phyloP scores from a whole-genome alignment of 2,888 invertebrate species.

The Acleris sparsana region DNA sequence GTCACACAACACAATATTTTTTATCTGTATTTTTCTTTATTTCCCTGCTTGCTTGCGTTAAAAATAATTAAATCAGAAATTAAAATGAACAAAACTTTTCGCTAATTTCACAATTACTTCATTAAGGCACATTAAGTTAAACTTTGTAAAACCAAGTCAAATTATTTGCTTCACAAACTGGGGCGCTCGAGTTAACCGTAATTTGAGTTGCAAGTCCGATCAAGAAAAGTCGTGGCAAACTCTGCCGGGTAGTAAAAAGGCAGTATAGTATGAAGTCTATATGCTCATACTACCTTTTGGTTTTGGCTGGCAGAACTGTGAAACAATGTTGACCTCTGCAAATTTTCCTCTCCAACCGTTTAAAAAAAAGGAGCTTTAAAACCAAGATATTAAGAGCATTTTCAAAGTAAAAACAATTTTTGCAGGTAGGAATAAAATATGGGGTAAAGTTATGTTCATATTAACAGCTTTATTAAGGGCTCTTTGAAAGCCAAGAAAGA shows the following conservation, averaged over 20 bases:
- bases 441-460: conserved; percentile 8
- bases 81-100: too few species aligned
- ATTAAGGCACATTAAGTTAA: not conserved
- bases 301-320: too few species aligned
- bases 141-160: not conserved
- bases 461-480: conserved; percentile 13
- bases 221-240: not conserved
- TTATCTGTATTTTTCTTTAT: too few species aligned
- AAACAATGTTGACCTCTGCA: not conserved
- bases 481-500: conserved; percentile 13
- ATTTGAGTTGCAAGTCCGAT: not conserved
- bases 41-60: too few species aligned
- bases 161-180: not conserved
- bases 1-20: too few species aligned
- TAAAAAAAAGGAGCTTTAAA: conserved; percentile 3
- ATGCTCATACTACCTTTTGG: too few species aligned
- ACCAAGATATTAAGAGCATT: not conserved
- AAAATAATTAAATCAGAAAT: conserved; percentile 16
- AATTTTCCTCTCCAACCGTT: not conserved
- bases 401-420: not conserved
- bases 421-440: conserved; percentile 6
- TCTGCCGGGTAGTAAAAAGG: not conserved
- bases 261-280: too few species aligned
- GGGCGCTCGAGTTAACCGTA: not conserved
- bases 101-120: not conserved